Conservation (phyloP, 2,888 invertebrate genomes). For the Eutolmus rufibarbis region DNA sequence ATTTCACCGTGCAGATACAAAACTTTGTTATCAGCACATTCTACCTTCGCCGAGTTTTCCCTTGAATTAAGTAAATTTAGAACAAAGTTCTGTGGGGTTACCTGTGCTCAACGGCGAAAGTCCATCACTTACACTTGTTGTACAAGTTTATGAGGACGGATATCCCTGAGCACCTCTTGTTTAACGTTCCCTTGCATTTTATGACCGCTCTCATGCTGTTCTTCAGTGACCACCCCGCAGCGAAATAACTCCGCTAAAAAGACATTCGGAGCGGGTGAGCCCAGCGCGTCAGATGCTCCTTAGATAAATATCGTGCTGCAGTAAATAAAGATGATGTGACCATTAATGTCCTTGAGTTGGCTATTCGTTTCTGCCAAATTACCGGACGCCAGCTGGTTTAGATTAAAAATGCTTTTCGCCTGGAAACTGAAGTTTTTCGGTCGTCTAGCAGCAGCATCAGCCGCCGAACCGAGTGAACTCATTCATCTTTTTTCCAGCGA, state of each 20-base stretch:
- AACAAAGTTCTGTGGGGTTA: not conserved
- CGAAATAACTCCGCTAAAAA: not conserved
- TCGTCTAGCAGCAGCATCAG: not conserved
- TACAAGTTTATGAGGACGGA: not conserved
- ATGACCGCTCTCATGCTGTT: not conserved
- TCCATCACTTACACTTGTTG: not conserved
- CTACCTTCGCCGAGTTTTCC: not conserved
- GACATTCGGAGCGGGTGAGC: not conserved
- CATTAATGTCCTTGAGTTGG: conserved; percentile 5
- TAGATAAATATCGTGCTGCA: not conserved
- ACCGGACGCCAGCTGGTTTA: conserved; percentile 3
- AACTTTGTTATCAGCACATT: not conserved
- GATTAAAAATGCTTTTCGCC: not conserved
- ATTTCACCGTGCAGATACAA: not conserved
- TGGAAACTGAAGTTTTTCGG: not conserved
- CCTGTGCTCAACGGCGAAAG: not conserved
- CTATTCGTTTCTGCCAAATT: conserved; percentile 21
- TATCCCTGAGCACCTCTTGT: not conserved
- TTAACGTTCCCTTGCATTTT: not conserved
- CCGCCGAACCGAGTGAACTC: not conserved
- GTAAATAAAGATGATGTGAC: conserved; percentile 23
- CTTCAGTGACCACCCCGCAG: not conserved
- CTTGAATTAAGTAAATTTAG: not conserved
- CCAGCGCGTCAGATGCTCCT: not conserved
- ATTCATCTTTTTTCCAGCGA: not conserved